Evolutionary conservation across 2,888 invertebrate genomes (phyloP), one percentile per base, ranked within the genome.

Genomic region (Pheosia gnoma): DNA sequence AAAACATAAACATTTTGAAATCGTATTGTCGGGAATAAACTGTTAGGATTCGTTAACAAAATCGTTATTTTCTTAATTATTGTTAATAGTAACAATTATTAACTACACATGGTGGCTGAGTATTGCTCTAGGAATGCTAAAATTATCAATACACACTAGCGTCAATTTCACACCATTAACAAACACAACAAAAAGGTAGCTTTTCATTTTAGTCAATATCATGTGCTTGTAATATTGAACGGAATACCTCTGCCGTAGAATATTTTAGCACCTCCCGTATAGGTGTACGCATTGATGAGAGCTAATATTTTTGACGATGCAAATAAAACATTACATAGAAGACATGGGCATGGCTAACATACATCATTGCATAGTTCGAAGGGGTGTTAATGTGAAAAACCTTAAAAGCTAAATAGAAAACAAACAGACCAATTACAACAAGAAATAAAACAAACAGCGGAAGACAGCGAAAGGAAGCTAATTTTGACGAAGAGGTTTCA

Each of bases 401-500:
- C 64, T 74, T 75, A 73, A 58, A 39, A 11, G 47, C 64, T 75
- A 67, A 61, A 68, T 58, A 69, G 63, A 66, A 66, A 69, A 69
- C 65, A 67, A 71, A 76, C 66, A 74, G 68, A 71, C 71, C 65
- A 73, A 68, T 71, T 60, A 69, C 71, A 75, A 75, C 71, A 70
- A 68, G 63, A 47, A 58, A 45, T 71, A 60, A 64, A 25, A 69
- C 57, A 67, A 64, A 67, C 37, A 70, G 66, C 55, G 76, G 76
- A 75, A 75, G 75, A 75, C 74, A 56, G 37, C 60, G 38, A 63
- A 63, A 69, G 59, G 49, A 70, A 67, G 62, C 54, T 54, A 62
- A 38, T 41, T 53, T 25, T 37, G 62, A 52, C 59, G 47, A 47
- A 47, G 4, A 47, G 25, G 0, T 9, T 45, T 45, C 10, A 45